Percentiles rank a stretch among this genome's conserved stretches.
phyloP scores from a whole-genome alignment of 2,113 vertebrate species.

The Upupa epops region DNA sequence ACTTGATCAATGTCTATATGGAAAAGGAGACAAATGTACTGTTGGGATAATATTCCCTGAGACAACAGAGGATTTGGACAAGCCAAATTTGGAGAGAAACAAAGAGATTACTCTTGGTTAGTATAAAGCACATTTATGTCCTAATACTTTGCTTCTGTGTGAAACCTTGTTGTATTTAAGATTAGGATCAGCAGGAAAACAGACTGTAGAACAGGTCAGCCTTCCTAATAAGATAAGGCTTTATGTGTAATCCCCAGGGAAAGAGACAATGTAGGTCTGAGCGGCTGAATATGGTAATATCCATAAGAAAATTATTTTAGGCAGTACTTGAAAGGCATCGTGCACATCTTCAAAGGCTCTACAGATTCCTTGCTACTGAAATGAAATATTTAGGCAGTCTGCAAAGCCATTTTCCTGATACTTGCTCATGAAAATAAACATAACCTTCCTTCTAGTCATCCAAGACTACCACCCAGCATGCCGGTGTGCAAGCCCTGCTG shows the following conservation, averaged over 20 bases:
- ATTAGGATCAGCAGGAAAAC: not conserved
- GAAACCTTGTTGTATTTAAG: conserved; percentile 16
- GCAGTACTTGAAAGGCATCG: not conserved
- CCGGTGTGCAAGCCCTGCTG: accelerated
- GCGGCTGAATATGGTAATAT: conserved; percentile 18
- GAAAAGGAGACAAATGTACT: not conserved
- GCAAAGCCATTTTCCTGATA: not conserved
- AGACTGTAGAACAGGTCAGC: not conserved
- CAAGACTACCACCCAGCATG: not conserved
- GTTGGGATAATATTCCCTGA: not conserved
- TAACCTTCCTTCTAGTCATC: not conserved
- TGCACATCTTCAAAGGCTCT: not conserved
- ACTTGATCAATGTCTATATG: not conserved
- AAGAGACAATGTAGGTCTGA: not conserved
- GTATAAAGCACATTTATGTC: not conserved
- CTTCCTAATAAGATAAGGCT: not conserved
- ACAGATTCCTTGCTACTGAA: not conserved
- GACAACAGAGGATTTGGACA: conserved; percentile 13
- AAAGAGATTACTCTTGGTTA: not conserved
- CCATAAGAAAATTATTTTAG: conserved; percentile 11
- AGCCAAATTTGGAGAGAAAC: conserved; percentile 14
- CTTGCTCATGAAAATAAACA: conserved; percentile 16
- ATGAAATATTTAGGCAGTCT: not conserved
- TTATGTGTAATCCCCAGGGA: not conserved
- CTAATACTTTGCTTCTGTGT: not conserved